phyloP scores from a whole-genome alignment of 1,140 invertebrate species.

The Rhynchophorus ferrugineus region DNA sequence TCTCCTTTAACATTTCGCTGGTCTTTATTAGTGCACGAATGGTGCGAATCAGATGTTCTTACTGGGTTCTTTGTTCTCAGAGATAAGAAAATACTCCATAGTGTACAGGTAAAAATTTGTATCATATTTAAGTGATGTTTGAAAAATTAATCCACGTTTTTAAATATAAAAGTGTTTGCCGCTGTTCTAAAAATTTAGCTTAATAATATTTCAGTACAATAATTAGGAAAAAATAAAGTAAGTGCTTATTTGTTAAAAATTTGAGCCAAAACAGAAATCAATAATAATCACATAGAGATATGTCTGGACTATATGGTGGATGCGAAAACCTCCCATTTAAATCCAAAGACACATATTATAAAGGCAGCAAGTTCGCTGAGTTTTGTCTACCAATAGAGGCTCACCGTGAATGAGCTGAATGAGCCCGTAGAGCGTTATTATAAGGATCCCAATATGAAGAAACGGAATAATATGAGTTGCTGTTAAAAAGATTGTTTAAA shows the following conservation, averaged over 20 bases:
- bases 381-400: constrained; percentile 57
- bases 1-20: constrained; percentile 74
- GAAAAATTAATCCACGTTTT: constrained; percentile 3
- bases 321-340: no score
- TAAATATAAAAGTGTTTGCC: no score
- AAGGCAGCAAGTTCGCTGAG: constrained; percentile 47
- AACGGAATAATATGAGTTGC: constrained; percentile 49
- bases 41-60: constrained; percentile 40
- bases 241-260: no score
- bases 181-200: no score
- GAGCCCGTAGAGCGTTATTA: constrained; percentile 50
- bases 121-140: constrained; percentile 1
- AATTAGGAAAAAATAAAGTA: no score
- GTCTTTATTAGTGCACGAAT: constrained; percentile 61
- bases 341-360: no score
- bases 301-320: no score
- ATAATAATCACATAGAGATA: no score
- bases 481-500: constrained; percentile 53
- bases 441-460: constrained; percentile 49
- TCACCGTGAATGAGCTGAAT: constrained; percentile 50
- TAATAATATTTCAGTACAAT: constrained; percentile 5
- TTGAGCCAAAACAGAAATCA: no score
- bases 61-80: constrained; percentile 27
- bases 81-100: constrained; percentile 21
- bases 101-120: constrained; percentile 21